These are phyloP conservation scores for Papilio glaucus DNA, from an alignment of 1,140 invertebrate genomes.

Conservation along the genomic window DNA sequence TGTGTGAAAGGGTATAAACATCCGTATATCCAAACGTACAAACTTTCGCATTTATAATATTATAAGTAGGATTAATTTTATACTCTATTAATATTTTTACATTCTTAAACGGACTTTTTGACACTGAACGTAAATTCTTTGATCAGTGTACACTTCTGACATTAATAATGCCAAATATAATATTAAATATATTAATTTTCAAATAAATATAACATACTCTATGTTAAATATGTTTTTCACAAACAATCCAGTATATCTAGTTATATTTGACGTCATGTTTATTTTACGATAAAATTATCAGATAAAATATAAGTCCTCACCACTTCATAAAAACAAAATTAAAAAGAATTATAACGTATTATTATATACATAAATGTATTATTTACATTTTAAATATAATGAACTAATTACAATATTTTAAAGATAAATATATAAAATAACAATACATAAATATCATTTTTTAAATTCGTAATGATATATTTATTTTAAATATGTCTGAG, in stretches of 20 bases:
- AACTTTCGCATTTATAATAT: too few relatives aligned
- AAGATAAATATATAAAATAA: conserved; percentile 22
- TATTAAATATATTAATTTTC: background rate
- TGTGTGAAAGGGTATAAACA: too few relatives aligned
- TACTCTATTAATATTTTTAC: too few relatives aligned
- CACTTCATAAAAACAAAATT: conserved; percentile 15
- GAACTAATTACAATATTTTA: background rate
- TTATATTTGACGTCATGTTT: conserved; percentile 31
- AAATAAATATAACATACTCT: background rate
- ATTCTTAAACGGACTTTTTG: too few relatives aligned
- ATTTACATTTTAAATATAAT: background rate
- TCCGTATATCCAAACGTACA: too few relatives aligned
- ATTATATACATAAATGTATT: background rate
- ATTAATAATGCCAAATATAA: too few relatives aligned
- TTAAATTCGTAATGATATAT: background rate
- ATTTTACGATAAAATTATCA: conserved; percentile 33
- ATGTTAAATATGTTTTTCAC: background rate
- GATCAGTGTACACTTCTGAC: too few relatives aligned
- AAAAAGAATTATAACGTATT: conserved; percentile 1
- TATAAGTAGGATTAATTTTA: too few relatives aligned
- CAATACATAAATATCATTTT: background rate
- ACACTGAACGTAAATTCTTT: too few relatives aligned
- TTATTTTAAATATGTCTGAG: background rate
- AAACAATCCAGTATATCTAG: conserved; percentile 28
- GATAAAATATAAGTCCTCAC: conserved; percentile 3